phyloP scores from a whole-genome alignment of 2,113 vertebrate species.

The Zootoca vivipara region DNA sequence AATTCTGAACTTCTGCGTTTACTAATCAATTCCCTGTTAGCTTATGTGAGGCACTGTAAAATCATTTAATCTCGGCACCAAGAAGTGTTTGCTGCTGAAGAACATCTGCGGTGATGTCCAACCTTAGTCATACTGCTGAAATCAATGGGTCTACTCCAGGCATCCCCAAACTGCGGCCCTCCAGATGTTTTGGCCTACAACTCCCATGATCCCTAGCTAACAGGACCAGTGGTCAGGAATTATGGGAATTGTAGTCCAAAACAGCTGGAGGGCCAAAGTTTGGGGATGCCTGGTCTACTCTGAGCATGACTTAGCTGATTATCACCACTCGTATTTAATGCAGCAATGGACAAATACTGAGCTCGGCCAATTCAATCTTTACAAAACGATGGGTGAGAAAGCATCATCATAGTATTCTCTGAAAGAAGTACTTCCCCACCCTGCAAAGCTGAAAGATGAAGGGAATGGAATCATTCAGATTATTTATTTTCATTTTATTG shows the following conservation, averaged over 20 bases:
- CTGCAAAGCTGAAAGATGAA: neutral
- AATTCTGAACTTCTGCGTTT: neutral
- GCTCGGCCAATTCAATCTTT: neutral
- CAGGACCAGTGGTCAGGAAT: too few species aligned
- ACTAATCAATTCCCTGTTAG: slow-evolving; percentile 15
- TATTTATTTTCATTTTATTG: neutral
- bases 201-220: too few species aligned
- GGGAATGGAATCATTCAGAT: neutral
- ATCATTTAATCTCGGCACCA: slow-evolving; percentile 10
- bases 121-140: too few species aligned
- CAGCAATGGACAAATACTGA: slow-evolving; percentile 19
- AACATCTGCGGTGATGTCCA: neutral
- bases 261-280: too few species aligned
- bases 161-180: too few species aligned
- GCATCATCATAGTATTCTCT: neutral
- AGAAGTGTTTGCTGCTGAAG: slow-evolving; percentile 28
- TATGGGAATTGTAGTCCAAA: too few species aligned
- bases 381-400: slow-evolving; percentile 12
- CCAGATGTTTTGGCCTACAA: too few species aligned
- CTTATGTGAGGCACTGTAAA: slow-evolving; percentile 28
- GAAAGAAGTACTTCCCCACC: neutral
- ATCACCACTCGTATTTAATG: slow-evolving; percentile 2
- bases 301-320: too few species aligned
- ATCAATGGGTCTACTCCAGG: too few species aligned
- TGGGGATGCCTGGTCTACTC: too few species aligned